These are phyloP conservation scores for Caenorhabditis zanzibari DNA, from an alignment of 2,888 invertebrate genomes.

Conservation along the genomic window DNA sequence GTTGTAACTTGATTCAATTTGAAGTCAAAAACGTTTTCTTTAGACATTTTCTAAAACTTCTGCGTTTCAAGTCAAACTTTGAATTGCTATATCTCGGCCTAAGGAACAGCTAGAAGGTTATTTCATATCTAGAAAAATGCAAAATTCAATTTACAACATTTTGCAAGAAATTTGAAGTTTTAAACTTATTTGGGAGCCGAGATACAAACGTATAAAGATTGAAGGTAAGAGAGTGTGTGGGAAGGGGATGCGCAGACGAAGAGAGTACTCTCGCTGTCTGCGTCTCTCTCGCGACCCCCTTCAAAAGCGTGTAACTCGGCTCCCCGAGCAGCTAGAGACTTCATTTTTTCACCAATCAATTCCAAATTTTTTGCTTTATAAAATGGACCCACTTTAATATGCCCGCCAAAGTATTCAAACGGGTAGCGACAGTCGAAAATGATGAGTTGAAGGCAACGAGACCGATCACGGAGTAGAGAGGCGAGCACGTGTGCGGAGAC, in stretches of 20 bases:
- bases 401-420: conserved; percentile 74
- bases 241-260: no score
- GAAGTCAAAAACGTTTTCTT: no score
- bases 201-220: not conserved
- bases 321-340: not conserved
- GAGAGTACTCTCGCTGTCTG: not conserved
- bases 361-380: not conserved
- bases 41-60: no score
- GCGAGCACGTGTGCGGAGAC: conserved; percentile 43
- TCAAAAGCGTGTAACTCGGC: not conserved
- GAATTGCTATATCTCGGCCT: not conserved
- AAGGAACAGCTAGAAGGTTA: no score
- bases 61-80: not conserved
- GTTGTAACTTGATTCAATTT: no score
- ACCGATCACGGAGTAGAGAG: conserved; percentile 46
- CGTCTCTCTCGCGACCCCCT: not conserved
- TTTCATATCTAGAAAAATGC: no score
- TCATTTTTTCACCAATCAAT: not conserved
- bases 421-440: conserved; percentile 74
- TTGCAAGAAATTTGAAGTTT: not conserved
- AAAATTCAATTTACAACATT: no score
- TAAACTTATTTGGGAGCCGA: not conserved
- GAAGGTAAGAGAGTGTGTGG: not conserved
- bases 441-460: conserved; percentile 49
- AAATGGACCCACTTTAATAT: conserved; percentile 64